Evolutionary conservation across 2,888 invertebrate genomes (phyloP).

Genomic region (Tanypteryx hageni): DNA sequence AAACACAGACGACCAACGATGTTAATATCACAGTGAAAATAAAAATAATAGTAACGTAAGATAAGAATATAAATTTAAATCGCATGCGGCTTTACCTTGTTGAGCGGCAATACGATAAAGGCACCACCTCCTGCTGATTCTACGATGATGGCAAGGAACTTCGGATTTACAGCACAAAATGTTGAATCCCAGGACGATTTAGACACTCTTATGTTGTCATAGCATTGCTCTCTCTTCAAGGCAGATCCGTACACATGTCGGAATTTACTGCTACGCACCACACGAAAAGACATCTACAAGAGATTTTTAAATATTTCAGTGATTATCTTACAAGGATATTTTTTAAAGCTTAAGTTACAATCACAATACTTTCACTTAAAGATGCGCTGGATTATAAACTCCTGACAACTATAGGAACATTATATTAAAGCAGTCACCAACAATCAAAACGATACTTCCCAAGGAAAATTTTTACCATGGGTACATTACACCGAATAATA

Average conservation of each 20-base stretch:
- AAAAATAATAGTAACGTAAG: not conserved
- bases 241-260: constrained; percentile 96
- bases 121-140: constrained; percentile 98
- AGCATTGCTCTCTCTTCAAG: constrained; percentile 96
- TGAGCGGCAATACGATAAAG: constrained; percentile 95
- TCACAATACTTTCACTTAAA: not conserved
- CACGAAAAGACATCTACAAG: constrained; percentile 91
- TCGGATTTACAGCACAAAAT: constrained; percentile 98
- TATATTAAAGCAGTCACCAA: not conserved
- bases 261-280: constrained; percentile 98
- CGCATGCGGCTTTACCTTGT: constrained; percentile 82
- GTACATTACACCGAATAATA: not conserved
- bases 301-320: not conserved
- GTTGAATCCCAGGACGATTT: constrained; percentile 99
- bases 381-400: not conserved
- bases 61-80: too few species aligned
- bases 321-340: not conserved
- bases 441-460: not conserved
- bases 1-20: not conserved
- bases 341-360: not conserved
- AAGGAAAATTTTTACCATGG: not conserved
- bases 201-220: constrained; percentile 97
- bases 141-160: constrained; percentile 97
- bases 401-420: not conserved
- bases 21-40: not conserved